A percentile compares a stretch with the other conserved stretches of the same genome.
Conservation (phyloP, 1,140 invertebrate species). For the Elysia chlorotica region DNA sequence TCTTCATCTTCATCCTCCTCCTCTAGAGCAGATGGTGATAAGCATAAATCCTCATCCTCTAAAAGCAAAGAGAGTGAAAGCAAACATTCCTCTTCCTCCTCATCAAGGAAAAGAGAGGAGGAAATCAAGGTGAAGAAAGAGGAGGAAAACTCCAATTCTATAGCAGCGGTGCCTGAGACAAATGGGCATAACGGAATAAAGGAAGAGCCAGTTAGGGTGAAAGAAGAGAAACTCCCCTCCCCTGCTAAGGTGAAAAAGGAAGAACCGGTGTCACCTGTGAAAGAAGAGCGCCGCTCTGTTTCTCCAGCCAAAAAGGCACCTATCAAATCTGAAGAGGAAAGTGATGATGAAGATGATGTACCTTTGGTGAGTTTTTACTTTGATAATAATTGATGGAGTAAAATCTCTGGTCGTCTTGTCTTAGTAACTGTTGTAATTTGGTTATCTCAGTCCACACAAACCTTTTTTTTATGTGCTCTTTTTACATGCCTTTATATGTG, state of each 20-base stretch:
- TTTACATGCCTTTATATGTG: conserved; percentile 2
- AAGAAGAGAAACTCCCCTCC: not conserved
- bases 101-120: conserved; percentile 20
- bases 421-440: no score
- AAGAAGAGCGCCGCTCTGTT: not conserved
- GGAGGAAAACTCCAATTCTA: conserved; percentile 15
- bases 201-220: conserved; percentile 18
- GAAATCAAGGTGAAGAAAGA: conserved; percentile 20
- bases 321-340: conserved; percentile 43
- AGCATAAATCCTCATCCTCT: not conserved
- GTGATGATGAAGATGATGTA: conserved; percentile 74
- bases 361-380: conserved; percentile 75
- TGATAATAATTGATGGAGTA: no score
- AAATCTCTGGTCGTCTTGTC: no score
- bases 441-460: no score
- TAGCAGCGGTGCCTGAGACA: no score
- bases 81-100: not conserved
- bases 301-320: conserved; percentile 2
- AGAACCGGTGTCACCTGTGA: conserved; percentile 25
- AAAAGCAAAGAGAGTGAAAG: not conserved
- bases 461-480: not conserved
- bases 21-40: conserved; percentile 25
- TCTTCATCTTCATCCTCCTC: conserved; percentile 36
- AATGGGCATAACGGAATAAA: no score
- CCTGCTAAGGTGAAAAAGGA: conserved; percentile 13